Base-by-base conservation (phyloP, 1,140 invertebrate genomes). In the Chlorops oryzae region DNA sequence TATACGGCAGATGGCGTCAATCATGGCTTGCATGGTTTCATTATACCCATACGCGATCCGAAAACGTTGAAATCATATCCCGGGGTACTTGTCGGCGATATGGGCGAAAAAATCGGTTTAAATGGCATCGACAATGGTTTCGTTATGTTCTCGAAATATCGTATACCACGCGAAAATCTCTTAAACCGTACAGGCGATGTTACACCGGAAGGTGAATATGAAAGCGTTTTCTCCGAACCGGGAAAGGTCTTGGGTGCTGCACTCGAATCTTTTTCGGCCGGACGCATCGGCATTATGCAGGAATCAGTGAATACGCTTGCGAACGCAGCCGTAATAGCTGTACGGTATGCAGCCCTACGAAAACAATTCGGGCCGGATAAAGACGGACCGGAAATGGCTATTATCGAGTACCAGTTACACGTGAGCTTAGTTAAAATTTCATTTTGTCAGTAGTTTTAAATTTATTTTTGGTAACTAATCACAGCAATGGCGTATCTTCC, bases 121-220 rank as follows among this genome's bases (percentile, higher is more conserved):
- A 90, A 95, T 74, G 91, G 91, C 40, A 73, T 95, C 17, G 92
- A 96, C 62, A 96, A 96, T 78, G 92, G 88, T 3, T 94, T 94
- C 67, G 71, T 93, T 38, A 81, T 89, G 63, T 95, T 96, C 65
- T 80, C 90, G 51, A 82, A 94, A 57, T 92, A 92, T 72, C 74
- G 80, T 54, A 86, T 96, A 62, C 87, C 91, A 13, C 79, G 85
- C 27, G 82, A 84, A 64, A 83, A 83, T 73, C 74, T 97, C 9
- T 75, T 97, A 12, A 95, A 96, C 72, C 84, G 84, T 66, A 89
- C 84, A 10, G 88, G 89, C 7, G 88, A 96, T 74, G 88, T 98
- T 5, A 88, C 85, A 1, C 75, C 81, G 18, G 83, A 89, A 34
- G 94, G 93, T 6, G 75, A 81, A 60, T 98, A 96, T 70, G 77